These are phyloP conservation scores for Lanistes nyassanus DNA, from an alignment of 1,140 invertebrate genomes.

Conservation along the genomic window DNA sequence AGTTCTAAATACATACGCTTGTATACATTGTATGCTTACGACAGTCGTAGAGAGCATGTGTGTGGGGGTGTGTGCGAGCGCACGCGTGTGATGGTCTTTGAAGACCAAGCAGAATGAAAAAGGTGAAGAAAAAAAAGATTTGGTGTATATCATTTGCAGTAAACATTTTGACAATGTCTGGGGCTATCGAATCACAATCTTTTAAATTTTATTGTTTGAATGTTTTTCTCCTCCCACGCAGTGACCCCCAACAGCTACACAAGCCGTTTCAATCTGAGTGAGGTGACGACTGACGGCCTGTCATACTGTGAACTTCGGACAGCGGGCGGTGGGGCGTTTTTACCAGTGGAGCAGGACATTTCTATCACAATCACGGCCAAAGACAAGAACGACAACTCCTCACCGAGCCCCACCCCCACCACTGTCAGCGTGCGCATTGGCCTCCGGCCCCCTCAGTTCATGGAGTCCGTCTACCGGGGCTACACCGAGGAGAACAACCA, in stretches of 20 bases:
- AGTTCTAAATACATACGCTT: too few species aligned
- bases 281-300: not conserved
- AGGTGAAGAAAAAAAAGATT: too few species aligned
- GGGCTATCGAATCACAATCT: too few species aligned
- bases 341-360: not conserved
- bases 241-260: conserved; percentile 6
- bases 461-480: conserved; percentile 39
- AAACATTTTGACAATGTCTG: too few species aligned
- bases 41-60: too few species aligned
- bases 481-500: conserved; percentile 46
- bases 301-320: not conserved
- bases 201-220: too few species aligned
- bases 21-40: too few species aligned
- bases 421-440: conserved; percentile 42
- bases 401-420: not conserved
- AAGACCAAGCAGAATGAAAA: too few species aligned
- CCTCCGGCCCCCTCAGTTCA: conserved; percentile 46
- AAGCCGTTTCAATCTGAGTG: not conserved
- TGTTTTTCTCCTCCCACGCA: too few species aligned
- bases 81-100: too few species aligned
- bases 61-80: too few species aligned
- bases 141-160: too few species aligned
- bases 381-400: conserved; percentile 36
- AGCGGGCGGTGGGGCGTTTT: not conserved
- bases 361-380: not conserved